A percentile compares a stretch with the other conserved stretches of the same genome.
These are phyloP conservation scores for Lasioglossum vierecki DNA, from an alignment of 2,888 invertebrate species.

Conservation along the genomic window DNA sequence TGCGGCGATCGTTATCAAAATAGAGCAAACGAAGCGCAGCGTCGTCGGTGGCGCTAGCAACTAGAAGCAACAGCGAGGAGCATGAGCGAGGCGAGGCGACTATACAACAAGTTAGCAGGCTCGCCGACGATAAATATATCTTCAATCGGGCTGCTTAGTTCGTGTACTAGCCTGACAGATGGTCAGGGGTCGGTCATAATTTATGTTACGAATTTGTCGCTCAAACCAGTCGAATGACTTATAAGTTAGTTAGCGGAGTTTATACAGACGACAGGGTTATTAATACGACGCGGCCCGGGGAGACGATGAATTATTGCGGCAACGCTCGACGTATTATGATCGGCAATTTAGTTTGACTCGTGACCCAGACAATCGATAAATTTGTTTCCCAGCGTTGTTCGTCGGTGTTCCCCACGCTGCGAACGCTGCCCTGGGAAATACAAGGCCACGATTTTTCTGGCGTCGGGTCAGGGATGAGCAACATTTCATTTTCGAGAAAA, in stretches of 20 bases:
- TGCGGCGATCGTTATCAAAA: constrained; percentile 23
- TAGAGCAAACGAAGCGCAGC: background rate
- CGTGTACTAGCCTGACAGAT: constrained; percentile 37
- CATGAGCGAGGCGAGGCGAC: constrained; percentile 1
- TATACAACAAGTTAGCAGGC: background rate
- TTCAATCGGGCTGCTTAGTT: constrained; percentile 43
- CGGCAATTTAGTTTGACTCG: constrained; percentile 61
- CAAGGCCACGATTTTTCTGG: constrained; percentile 3
- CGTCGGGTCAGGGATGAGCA: background rate
- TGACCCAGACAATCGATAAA: constrained; percentile 52
- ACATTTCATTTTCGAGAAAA: background rate
- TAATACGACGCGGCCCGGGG: constrained; percentile 44
- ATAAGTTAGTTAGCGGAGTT: constrained; percentile 62
- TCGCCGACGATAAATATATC: constrained; percentile 56
- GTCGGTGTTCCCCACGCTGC: background rate
- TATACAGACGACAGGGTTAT: constrained; percentile 54
- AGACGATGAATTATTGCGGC: constrained; percentile 49
- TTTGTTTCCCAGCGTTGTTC: constrained; percentile 25
- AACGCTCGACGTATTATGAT: constrained; percentile 45
- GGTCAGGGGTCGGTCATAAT: constrained; percentile 62
- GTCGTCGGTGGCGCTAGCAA: background rate
- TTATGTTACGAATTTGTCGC: constrained; percentile 62
- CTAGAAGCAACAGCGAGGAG: background rate
- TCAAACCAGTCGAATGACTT: constrained; percentile 55
- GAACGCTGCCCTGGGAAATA: background rate